Percentiles rank a stretch among this genome's conserved stretches.
These are phyloP conservation scores for Liparis tanakae DNA, from an alignment of 2,797 vertebrate species.

Conservation along the genomic window DNA sequence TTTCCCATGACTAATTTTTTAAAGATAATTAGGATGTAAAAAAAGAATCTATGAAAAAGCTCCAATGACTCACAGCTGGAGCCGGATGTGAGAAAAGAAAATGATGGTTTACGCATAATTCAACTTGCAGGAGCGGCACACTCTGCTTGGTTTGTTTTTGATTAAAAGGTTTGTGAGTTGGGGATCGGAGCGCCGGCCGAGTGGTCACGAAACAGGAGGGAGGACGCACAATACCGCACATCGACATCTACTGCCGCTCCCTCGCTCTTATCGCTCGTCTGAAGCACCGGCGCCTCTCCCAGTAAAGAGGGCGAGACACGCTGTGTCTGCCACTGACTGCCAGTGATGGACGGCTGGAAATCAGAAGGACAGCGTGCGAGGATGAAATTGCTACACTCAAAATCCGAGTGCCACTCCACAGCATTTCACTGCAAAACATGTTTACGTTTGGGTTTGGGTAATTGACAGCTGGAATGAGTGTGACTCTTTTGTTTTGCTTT, in stretches of 20 bases:
- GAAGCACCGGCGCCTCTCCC: constrained; percentile 23
- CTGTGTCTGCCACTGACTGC: constrained; percentile 35
- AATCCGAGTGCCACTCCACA: constrained; percentile 31
- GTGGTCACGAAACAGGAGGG: not conserved
- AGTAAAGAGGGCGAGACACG: constrained; percentile 50
- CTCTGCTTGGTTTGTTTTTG: constrained; percentile 5
- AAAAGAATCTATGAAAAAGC: not conserved
- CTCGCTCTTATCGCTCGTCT: constrained; percentile 12
- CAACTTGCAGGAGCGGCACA: not conserved
- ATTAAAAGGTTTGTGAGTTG: constrained; percentile 5
- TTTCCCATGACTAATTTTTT: constrained; percentile 7
- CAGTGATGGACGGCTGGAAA: constrained; percentile 48
- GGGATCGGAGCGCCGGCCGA: not conserved
- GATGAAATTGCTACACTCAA: constrained; percentile 42
- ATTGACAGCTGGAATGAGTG: constrained; percentile 33
- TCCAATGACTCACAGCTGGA: not conserved
- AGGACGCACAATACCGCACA: constrained; percentile 14
- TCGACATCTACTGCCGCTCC: constrained; percentile 31
- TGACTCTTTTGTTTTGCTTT: not conserved
- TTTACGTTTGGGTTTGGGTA: constrained; percentile 24
- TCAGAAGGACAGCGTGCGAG: constrained; percentile 51
- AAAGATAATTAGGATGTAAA: not conserved
- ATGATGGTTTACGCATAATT: not conserved
- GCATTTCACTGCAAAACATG: constrained; percentile 10
- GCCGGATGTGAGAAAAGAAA: not conserved